These are phyloP conservation scores for Pyrgilauda ruficollis DNA, from an alignment of 2,113 vertebrate genomes.

Conservation along the genomic window DNA sequence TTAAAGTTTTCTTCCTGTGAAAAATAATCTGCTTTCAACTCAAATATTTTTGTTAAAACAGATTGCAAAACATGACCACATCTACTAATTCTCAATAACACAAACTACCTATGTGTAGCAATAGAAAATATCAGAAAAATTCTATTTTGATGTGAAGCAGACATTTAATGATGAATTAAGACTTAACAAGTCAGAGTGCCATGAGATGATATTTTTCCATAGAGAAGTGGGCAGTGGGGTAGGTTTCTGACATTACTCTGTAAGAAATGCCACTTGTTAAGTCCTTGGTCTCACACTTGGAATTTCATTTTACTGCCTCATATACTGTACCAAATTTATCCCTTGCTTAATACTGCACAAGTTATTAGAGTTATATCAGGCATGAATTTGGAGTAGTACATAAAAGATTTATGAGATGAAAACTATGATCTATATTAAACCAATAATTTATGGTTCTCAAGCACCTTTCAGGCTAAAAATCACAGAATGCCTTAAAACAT, in stretches of 20 bases:
- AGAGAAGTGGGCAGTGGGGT: not conserved
- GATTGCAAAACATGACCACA: not conserved
- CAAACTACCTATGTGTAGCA: not conserved
- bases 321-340: not conserved
- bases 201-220: not conserved
- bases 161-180: not conserved
- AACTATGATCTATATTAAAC: slow-evolving; percentile 51
- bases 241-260: not conserved
- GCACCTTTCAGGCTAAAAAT: slow-evolving; percentile 27
- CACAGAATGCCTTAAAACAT: slow-evolving; percentile 26
- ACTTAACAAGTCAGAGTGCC: not conserved
- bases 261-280: not conserved
- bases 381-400: slow-evolving; percentile 7
- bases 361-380: slow-evolving; percentile 35
- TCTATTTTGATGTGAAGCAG: fast-evolving
- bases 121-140: not conserved
- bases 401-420: slow-evolving; percentile 55
- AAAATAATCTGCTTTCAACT: not conserved
- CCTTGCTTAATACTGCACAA: not conserved
- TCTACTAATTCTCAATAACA: not conserved
- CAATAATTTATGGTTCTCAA: slow-evolving; percentile 52
- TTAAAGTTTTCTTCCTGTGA: not conserved
- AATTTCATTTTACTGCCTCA: slow-evolving; percentile 16
- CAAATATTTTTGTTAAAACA: not conserved
- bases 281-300: not conserved